A percentile compares a stretch with the other conserved stretches of the same genome.
Conservation (phyloP, 2,113 vertebrate species). For the western clawed frog (Xenopus tropicalis) region UCB_Xtro_10.0 CM004443.2:135243001-135243500, state of each 20-base stretch:
- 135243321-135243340: no score
- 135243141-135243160: constrained; percentile 40
- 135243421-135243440: no score
- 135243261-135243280: neutral
- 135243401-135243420: no score
- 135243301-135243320: neutral
- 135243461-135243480: no score
- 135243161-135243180: constrained; percentile 30
- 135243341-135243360: no score
- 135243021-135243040: no score
- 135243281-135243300: neutral
- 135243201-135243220: constrained; percentile 12
- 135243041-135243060: neutral
- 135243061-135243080: constrained; percentile 25
- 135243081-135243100: constrained; percentile 33
- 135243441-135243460: no score
- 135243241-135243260: constrained; percentile 7
- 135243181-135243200: constrained; percentile 28
- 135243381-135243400: no score
- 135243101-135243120: constrained; percentile 42
- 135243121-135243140: constrained; percentile 35
- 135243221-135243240: constrained; percentile 14
- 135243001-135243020: neutral
- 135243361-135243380: no score
- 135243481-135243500: no score